Percentiles rank a stretch among this genome's conserved stretches.
Conservation (phyloP, 64 coral and sea anemone genomes). For the Cladopsammia gracilis region DNA sequence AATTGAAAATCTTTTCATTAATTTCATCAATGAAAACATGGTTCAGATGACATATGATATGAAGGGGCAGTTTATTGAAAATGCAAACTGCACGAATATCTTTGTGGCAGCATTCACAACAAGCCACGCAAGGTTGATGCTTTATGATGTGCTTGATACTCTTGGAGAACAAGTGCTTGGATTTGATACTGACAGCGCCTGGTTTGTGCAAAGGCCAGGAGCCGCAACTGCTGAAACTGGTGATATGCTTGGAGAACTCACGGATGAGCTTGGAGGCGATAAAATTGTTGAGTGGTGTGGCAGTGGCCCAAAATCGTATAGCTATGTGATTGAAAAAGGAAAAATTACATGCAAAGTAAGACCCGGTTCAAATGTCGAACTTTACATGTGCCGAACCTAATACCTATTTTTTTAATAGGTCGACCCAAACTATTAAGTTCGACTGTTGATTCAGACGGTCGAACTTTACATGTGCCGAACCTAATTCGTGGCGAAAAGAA, state of each 20-base stretch:
- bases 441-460: too few species aligned
- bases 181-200: not conserved
- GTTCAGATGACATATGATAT: not conserved
- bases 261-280: not conserved
- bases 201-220: not conserved
- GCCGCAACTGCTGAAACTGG: not conserved
- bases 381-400: too few species aligned
- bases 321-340: not conserved
- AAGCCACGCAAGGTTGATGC: not conserved
- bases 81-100: not conserved
- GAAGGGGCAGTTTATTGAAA: not conserved
- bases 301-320: too few species aligned
- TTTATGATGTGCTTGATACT: not conserved
- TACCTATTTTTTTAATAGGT: too few species aligned
- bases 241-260: not conserved
- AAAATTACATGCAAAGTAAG: too few species aligned
- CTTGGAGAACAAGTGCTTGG: not conserved
- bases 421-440: too few species aligned
- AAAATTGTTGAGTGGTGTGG: not conserved
- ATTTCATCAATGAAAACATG: not conserved
- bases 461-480: too few species aligned
- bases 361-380: too few species aligned
- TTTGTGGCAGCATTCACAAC: not conserved
- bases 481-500: too few species aligned
- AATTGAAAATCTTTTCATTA: not conserved